Evolutionary conservation across 2,797 vertebrate species (phyloP).

Genomic region (Neomorphus geoffroyi): DNA sequence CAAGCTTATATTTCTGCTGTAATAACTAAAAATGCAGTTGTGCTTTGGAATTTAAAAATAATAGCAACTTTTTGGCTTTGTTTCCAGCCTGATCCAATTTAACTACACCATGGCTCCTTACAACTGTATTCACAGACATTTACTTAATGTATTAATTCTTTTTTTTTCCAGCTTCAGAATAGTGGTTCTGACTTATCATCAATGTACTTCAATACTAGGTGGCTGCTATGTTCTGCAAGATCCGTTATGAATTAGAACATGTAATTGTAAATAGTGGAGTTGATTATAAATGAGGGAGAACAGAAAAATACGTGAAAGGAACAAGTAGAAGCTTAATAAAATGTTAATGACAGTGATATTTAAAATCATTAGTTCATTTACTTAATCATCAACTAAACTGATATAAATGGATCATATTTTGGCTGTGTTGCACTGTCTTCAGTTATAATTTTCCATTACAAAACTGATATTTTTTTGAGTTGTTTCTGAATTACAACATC

Average conservation of each 20-base stretch:
- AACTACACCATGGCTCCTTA: background rate
- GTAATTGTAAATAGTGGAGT: background rate
- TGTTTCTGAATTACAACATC: background rate
- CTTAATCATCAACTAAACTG: background rate
- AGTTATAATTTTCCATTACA: background rate
- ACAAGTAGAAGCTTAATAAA: slow-evolving; percentile 1
- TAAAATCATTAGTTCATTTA: slow-evolving; percentile 6
- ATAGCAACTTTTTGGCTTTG: background rate
- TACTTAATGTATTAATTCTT: background rate
- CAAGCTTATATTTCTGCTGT: background rate
- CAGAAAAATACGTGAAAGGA: background rate
- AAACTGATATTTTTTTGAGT: background rate
- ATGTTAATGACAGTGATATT: background rate
- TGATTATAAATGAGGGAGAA: background rate
- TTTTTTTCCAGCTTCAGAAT: background rate
- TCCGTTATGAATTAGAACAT: background rate
- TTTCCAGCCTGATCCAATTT: background rate
- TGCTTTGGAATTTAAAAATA: background rate
- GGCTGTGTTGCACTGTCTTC: background rate
- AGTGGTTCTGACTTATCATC: background rate
- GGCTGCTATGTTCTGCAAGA: background rate
- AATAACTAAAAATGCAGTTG: background rate
- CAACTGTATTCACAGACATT: background rate
- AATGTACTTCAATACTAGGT: background rate
- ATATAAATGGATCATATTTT: background rate